Evolutionary conservation across 2,113 vertebrate genomes (phyloP).

Genomic region (Ophiodon elongatus): DNA sequence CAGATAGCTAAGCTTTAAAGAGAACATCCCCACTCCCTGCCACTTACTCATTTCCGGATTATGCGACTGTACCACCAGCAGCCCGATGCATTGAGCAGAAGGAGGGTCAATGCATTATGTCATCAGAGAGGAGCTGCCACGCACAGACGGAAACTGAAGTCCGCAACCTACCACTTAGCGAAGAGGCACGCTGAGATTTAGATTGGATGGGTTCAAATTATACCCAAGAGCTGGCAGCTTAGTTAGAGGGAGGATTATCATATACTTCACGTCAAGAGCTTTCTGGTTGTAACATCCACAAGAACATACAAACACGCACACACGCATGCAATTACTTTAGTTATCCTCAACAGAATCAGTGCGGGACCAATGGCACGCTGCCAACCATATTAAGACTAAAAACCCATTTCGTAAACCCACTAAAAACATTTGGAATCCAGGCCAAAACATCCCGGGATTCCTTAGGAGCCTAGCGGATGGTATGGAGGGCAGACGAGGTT

Average conservation of each 20-base stretch:
- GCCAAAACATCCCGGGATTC: slow-evolving; percentile 50
- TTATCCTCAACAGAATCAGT: slow-evolving; percentile 60
- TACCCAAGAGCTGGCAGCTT: slow-evolving; percentile 78
- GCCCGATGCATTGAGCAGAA: slow-evolving; percentile 41
- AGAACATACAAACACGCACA: slow-evolving; percentile 52
- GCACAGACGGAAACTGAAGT: slow-evolving; percentile 70
- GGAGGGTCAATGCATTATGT: slow-evolving; percentile 67
- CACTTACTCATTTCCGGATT: slow-evolving; percentile 75
- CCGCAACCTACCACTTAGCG: slow-evolving; percentile 71
- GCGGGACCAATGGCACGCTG: slow-evolving; percentile 47
- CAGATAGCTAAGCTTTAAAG: slow-evolving; percentile 69
- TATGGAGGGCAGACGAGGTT: slow-evolving; percentile 4
- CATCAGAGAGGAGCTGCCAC: slow-evolving; percentile 70
- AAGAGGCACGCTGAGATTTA: slow-evolving; percentile 72
- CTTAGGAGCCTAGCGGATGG: slow-evolving; percentile 35
- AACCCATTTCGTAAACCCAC: slow-evolving; percentile 50
- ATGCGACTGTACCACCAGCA: slow-evolving; percentile 44
- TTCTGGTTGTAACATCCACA: slow-evolving; percentile 65
- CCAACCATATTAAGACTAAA: slow-evolving; percentile 57
- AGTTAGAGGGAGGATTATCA: slow-evolving; percentile 82
- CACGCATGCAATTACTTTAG: slow-evolving; percentile 48
- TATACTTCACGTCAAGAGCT: slow-evolving; percentile 78
- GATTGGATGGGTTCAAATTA: slow-evolving; percentile 78
- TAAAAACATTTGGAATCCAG: slow-evolving; percentile 52
- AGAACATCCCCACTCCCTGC: slow-evolving; percentile 73